A percentile compares a stretch with the other conserved stretches of the same genome.
Conservation (phyloP, 2,888 invertebrate genomes). For the Idaea straminata region DNA sequence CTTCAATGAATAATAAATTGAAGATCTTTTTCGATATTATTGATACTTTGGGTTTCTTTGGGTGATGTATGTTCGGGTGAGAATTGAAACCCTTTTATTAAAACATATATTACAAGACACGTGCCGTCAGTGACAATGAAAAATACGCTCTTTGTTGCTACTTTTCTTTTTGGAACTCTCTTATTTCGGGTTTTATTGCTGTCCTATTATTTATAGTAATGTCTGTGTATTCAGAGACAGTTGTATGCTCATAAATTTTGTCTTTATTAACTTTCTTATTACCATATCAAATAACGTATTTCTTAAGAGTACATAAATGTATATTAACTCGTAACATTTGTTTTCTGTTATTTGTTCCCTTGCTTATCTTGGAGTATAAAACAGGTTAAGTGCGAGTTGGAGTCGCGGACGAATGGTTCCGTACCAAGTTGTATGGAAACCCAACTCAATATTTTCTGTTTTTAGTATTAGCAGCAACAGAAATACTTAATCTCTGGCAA, state of each 20-base stretch:
- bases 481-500: too few relatives aligned
- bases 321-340: not conserved
- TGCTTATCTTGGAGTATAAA: not conserved
- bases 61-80: slow-evolving; percentile 71
- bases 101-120: slow-evolving; percentile 77
- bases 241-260: slow-evolving; percentile 38
- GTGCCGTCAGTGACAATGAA: slow-evolving; percentile 74
- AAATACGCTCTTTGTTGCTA: slow-evolving; percentile 74
- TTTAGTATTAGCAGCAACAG: slow-evolving; percentile 3
- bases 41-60: slow-evolving; percentile 69
- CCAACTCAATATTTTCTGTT: too few relatives aligned
- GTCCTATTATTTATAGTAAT: slow-evolving; percentile 63
- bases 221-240: slow-evolving; percentile 43
- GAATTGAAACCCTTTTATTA: slow-evolving; percentile 79
- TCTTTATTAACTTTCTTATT: slow-evolving; percentile 35
- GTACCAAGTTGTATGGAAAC: too few relatives aligned
- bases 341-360: slow-evolving; percentile 1
- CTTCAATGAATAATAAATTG: slow-evolving; percentile 77
- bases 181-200: slow-evolving; percentile 73
- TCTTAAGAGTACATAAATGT: slow-evolving; percentile 6
- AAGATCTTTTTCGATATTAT: slow-evolving; percentile 74
- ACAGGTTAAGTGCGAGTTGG: not conserved
- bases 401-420: too few relatives aligned
- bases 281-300: slow-evolving; percentile 15
- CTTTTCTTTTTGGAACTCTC: slow-evolving; percentile 61